These are phyloP conservation scores for Brachyptera putata DNA, from an alignment of 2,888 invertebrate genomes.

Conservation along the genomic window DNA sequence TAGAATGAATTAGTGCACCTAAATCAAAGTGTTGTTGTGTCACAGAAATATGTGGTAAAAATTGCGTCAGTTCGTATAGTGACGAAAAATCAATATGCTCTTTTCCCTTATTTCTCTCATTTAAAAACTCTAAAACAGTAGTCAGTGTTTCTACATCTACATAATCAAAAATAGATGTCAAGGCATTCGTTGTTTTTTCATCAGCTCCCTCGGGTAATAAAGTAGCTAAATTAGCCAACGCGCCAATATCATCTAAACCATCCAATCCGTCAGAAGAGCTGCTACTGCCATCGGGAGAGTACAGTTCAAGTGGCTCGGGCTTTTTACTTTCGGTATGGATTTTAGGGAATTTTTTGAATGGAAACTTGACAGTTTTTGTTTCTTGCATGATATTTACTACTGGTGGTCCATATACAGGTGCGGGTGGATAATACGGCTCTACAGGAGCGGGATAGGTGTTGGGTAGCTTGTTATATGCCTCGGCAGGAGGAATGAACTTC, in stretches of 20 bases:
- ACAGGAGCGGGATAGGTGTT: neutral
- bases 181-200: neutral
- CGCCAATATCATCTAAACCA: slow-evolving; percentile 12
- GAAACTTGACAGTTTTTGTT: slow-evolving; percentile 7
- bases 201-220: slow-evolving; percentile 13
- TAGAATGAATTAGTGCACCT: neutral
- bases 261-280: neutral
- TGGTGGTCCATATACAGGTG: neutral
- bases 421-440: neutral
- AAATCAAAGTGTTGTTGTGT: neutral
- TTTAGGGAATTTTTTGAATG: slow-evolving; percentile 13
- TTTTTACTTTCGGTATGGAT: neutral
- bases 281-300: neutral
- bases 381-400: neutral
- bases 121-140: slow-evolving; percentile 3
- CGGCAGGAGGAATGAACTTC: neutral
- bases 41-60: neutral
- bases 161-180: neutral
- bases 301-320: neutral
- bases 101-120: neutral
- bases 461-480: neutral
- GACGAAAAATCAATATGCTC: slow-evolving; percentile 1
- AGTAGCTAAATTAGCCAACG: slow-evolving; percentile 10
- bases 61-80: neutral
- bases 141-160: slow-evolving; percentile 5